Base-by-base conservation (phyloP, 2,113 vertebrate species). In the Chroicocephalus ridibundus region DNA sequence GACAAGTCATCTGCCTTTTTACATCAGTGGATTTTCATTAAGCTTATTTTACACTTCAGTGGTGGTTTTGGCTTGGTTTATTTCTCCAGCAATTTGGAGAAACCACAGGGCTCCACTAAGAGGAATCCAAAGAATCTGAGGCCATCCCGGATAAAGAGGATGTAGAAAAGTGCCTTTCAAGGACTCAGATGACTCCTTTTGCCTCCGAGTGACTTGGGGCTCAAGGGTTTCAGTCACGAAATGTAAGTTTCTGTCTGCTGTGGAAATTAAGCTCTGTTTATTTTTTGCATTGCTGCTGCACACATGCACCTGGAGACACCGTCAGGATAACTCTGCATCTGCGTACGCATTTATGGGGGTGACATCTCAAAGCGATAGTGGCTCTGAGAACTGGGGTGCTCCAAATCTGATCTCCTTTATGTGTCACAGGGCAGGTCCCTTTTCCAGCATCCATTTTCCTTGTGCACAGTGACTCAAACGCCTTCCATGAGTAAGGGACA, bases 111-210 rank as follows among this genome's bases (percentile, higher is more conserved):
- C 79, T 90, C 52, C 44, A 3, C 46, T 82, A 5, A 26, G 90
- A 94, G 70, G 74, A 87, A 86, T 94, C 68, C 15, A 6, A 82
- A 82, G 92, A 93, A 88, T 96, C 78, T 40, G 85, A 90, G 87
- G 78, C 84, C 1, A 2, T 90, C 60, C 14, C 57, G 42, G 95
- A 89, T 81, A 34, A 68, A 51, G 26, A 93, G 47, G 74, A 81
- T 76, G n/a, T 62, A 86, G 52, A 62, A 54, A 93, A 82, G n/a
- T 42, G 69, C 74, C 81, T 75, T 62, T 69, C 36, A 44, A 14
- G 51, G 83, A 9, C 52, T 49, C 11, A 0, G 22, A 7, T 51
- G 55, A 24, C 21, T 88, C 51, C 11, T 36, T 75, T 88, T 66
- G 31, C 71, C 61, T 71, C 61, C 34, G 38, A 29, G 27, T 82